A percentile compares a stretch with the other conserved stretches of the same genome.
phyloP scores from a whole-genome alignment of 2,797 vertebrate genomes.

The Danio tinwini region DNA sequence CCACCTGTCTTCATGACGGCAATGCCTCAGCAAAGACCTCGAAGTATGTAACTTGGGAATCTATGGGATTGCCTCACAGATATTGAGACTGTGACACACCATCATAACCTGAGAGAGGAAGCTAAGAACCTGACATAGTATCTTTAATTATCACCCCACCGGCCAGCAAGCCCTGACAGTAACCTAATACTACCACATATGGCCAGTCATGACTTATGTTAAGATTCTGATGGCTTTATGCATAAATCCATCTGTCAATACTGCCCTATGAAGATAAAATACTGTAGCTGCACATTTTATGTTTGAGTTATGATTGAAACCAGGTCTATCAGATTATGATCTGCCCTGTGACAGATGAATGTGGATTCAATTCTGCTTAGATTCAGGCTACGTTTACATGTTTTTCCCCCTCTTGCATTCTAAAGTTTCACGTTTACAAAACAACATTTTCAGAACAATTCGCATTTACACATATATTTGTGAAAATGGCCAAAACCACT shows the following conservation, averaged over 20 bases:
- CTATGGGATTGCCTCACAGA: slow-evolving; percentile 49
- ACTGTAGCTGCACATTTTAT: slow-evolving; percentile 26
- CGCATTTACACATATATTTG: too few relatives aligned
- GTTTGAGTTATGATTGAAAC: slow-evolving; percentile 8
- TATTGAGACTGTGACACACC: slow-evolving; percentile 51
- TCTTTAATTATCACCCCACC: slow-evolving; percentile 59
- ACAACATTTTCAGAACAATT: too few relatives aligned
- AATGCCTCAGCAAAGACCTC: slow-evolving; percentile 38
- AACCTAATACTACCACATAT: slow-evolving; percentile 35
- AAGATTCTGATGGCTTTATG: slow-evolving; percentile 31
- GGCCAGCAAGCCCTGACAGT: slow-evolving; percentile 49
- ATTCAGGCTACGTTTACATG: neutral
- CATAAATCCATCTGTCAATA: slow-evolving; percentile 13
- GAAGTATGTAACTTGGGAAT: slow-evolving; percentile 53
- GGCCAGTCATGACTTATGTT: slow-evolving; percentile 22
- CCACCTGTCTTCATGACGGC: slow-evolving; percentile 50
- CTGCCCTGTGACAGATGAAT: neutral
- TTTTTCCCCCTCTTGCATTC: too few relatives aligned
- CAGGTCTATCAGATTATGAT: neutral
- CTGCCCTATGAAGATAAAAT: slow-evolving; percentile 26
- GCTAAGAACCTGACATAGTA: slow-evolving; percentile 53
- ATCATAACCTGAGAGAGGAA: slow-evolving; percentile 51
- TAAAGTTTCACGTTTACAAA: too few relatives aligned
- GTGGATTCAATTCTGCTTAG: neutral
- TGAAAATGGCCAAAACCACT: too few relatives aligned